phyloP scores from a whole-genome alignment of 1,140 invertebrate species.

The Drosophila erecta region DNA sequence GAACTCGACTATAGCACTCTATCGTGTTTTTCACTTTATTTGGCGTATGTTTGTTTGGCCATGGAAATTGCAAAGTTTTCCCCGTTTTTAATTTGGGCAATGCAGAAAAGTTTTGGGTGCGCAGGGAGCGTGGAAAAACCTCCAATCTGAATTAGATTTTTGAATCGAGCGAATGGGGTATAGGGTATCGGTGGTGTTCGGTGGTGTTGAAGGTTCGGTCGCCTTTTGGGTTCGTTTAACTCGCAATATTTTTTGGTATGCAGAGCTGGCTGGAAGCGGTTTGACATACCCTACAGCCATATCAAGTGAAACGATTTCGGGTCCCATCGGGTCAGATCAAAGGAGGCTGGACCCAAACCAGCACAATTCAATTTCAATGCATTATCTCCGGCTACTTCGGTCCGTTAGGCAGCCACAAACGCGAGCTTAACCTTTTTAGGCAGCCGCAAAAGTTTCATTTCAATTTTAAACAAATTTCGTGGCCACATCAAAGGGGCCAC shows the following conservation, averaged over 20 bases:
- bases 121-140: slow-evolving; percentile 7
- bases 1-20: no score
- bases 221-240: slow-evolving; percentile 13
- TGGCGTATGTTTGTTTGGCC: slow-evolving; percentile 31
- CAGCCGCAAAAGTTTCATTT: slow-evolving; percentile 66
- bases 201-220: neutral
- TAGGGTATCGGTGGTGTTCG: neutral
- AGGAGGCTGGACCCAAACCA: slow-evolving; percentile 6
- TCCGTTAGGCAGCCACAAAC: slow-evolving; percentile 56
- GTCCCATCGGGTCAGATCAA: slow-evolving; percentile 34
- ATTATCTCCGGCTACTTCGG: slow-evolving; percentile 56
- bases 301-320: slow-evolving; percentile 30
- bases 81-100: slow-evolving; percentile 54
- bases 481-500: slow-evolving; percentile 75
- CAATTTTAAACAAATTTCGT: slow-evolving; percentile 64
- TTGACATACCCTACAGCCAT: neutral
- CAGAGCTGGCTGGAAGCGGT: slow-evolving; percentile 13
- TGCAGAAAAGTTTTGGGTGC: slow-evolving; percentile 38
- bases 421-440: slow-evolving; percentile 66
- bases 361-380: slow-evolving; percentile 46
- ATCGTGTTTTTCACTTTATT: neutral
- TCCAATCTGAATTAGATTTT: slow-evolving; percentile 30
- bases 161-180: neutral
- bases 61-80: slow-evolving; percentile 76
- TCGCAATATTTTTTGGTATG: slow-evolving; percentile 13